Evolutionary conservation across 2,113 vertebrate genomes (phyloP), one percentile per base, ranked within the genome.

Genomic region (Lucifuga dentata): DNA sequence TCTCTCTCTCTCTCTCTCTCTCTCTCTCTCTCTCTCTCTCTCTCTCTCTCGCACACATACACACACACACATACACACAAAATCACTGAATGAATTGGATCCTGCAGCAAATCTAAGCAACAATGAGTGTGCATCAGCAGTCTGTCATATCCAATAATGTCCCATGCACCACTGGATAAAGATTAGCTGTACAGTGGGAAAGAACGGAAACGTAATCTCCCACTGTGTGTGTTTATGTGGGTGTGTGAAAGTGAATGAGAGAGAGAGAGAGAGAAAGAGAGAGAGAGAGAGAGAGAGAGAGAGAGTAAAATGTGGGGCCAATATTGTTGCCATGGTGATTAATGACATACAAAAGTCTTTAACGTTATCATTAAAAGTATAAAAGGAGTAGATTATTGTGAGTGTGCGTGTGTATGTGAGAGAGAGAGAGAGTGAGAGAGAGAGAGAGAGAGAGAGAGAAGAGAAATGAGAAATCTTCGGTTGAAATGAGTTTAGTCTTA

Each of bases 301-400:
- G 24, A 36, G 23, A 53, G 44, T 11, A 39, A 29, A 73, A 84
- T 76, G 51, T 67, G 61, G 72, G 77, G 74, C 60, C 72, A 38
- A 74, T 48, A 53, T 62, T 74, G 82, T 85, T 89, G 51, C 82
- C 45, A 85, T 85, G 82, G 84, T 58, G 57, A 81, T 75, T 85
- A 83, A 89, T 85, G 67, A 86, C 55, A 76, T 58, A 75, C 74
- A 78, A 72, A 68, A 56, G 57, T 72, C 74, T 71, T 70, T 49
- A 66, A 64, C 5, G 1, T 65, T 68, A 74, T 83, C 60, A 65
- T 83, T 62, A 76, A 0, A 52, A 29, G 64, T 59, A 51, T 24
- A 21, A 76, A 72, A 53, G 44, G 23, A 68, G 70, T 38, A 63
- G 20, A 51, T 63, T 43, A 29, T 13, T 50, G 41, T 33, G 15